These are phyloP conservation scores for Drosophila kurseongensis DNA, from an alignment of 1,140 invertebrate species.

Conservation along the genomic window DNA sequence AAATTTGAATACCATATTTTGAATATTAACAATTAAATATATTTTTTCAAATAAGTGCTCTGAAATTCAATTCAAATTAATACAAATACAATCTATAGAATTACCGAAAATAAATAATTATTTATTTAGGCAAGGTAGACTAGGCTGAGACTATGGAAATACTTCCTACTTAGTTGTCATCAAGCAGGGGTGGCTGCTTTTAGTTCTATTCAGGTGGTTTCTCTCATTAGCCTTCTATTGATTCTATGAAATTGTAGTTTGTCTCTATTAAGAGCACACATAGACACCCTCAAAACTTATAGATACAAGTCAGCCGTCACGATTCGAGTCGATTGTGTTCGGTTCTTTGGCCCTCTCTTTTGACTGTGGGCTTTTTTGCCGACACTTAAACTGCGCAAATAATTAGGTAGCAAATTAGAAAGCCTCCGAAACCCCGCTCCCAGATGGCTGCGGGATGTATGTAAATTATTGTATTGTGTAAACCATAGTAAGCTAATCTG, in stretches of 20 bases:
- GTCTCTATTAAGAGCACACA: constrained; percentile 45
- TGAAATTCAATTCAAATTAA: no score
- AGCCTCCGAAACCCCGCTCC: constrained; percentile 24
- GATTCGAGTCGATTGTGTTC: constrained; percentile 24
- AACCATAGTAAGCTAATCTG: constrained; percentile 35
- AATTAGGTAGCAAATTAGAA: constrained; percentile 66
- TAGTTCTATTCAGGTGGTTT: neutral
- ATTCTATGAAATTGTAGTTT: constrained; percentile 38
- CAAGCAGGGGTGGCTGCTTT: neutral
- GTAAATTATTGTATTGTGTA: constrained; percentile 60
- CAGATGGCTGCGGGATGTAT: constrained; percentile 50
- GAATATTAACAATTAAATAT: no score
- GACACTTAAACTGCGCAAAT: constrained; percentile 76
- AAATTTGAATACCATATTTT: no score
- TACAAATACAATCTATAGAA: no score
- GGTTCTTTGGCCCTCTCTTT: constrained; percentile 39
- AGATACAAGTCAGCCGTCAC: constrained; percentile 41
- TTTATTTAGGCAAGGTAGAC: no score
- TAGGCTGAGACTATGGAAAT: no score
- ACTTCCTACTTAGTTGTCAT: no score
- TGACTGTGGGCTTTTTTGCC: constrained; percentile 25
- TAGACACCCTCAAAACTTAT: constrained; percentile 13
- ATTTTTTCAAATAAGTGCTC: no score
- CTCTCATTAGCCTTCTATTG: constrained; percentile 31
- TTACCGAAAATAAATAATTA: no score